Conservation (phyloP, 2,888 invertebrate genomes). For the Drosophila pseudotalamancana region DNA sequence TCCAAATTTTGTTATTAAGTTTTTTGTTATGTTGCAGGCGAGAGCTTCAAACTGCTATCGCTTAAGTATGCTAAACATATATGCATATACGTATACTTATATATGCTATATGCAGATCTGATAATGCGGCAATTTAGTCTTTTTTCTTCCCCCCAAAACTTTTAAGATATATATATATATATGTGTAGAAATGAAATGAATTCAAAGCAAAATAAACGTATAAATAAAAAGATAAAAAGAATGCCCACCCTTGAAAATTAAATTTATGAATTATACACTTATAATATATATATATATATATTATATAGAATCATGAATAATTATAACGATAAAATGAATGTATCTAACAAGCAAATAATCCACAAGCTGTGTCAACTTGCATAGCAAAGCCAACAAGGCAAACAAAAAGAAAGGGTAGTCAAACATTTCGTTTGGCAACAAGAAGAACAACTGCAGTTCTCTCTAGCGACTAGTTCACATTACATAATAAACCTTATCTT, state of each 20-base stretch:
- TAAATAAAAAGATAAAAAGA: constrained; percentile 40
- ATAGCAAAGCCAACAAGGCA: constrained; percentile 25
- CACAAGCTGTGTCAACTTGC: constrained; percentile 59
- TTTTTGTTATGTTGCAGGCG: constrained; percentile 63
- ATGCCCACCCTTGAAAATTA: constrained; percentile 70
- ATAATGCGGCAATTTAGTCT: constrained; percentile 14
- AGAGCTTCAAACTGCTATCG: constrained; percentile 50
- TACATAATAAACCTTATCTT: constrained; percentile 35
- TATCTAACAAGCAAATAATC: constrained; percentile 49
- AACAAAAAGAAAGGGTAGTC: constrained; percentile 14
- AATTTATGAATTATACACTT: constrained; percentile 30
- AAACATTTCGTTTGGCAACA: constrained; percentile 21
- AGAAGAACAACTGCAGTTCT: constrained; percentile 33
- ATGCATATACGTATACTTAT: not conserved
- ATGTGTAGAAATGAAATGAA: constrained; percentile 41
- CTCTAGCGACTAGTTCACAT: constrained; percentile 51
- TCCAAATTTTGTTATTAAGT: constrained; percentile 39
- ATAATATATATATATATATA: constrained; percentile 45
- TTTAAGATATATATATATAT: constrained; percentile 30
- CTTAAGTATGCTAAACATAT: constrained; percentile 32
- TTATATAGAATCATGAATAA: constrained; percentile 43
- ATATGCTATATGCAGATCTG: constrained; percentile 2
- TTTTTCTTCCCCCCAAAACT: constrained; percentile 6
- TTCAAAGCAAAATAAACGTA: constrained; percentile 29
- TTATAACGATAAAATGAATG: constrained; percentile 35